Evolutionary conservation across 2,113 vertebrate species (phyloP), one percentile per base, ranked within the genome.

Genomic region (Siphamia tubifer): DNA sequence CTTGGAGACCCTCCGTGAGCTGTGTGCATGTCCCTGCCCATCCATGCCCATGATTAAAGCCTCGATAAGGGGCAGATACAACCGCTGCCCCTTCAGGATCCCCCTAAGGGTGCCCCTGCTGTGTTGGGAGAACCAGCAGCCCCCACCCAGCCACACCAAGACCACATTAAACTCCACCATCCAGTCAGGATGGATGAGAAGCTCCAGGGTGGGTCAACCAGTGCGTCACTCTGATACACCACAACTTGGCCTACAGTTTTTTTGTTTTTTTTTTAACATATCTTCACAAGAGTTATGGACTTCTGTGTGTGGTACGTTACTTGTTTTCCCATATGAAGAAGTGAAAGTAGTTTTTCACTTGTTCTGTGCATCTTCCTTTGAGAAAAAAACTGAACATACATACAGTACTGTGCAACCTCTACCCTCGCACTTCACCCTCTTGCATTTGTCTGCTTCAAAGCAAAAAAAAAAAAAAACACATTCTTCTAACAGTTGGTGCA

Each of bases 1-100:
- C 66, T 38, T 47, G 3, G 31, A 72, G 72, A 74, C 68, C 83
- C 23, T 72, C 77, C 60, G 7, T 44, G 40, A 72, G 79, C 77
- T 49, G 36, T 12, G 27, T 30, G 63, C 68, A 36, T 20, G 19
- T 39, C 6, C n/a, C 63, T 43, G 39, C 45, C 43, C 66, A 38
- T 39, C 68, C 64, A 38, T 63, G 71, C 35, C 35, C 66, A 62
- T 80, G 73, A 90, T 90, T 87, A 87, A 27, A 85, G 68, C 45
- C 38, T 56, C 35, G 21, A 62, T 32, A 28, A 9, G 30, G 54
- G 68, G 43, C 28, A 40, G 35, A 15, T 10, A 34, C 9, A 19
- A 25, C 0, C 32, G 0, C 66, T 27, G 6, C 1, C 36, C 20
- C 56, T 6, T 8, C 13, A 10, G 3, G 10, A 11, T 45, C 17